Conservation (phyloP, 2,113 vertebrate genomes). For the Sturnira hondurensis region DNA sequence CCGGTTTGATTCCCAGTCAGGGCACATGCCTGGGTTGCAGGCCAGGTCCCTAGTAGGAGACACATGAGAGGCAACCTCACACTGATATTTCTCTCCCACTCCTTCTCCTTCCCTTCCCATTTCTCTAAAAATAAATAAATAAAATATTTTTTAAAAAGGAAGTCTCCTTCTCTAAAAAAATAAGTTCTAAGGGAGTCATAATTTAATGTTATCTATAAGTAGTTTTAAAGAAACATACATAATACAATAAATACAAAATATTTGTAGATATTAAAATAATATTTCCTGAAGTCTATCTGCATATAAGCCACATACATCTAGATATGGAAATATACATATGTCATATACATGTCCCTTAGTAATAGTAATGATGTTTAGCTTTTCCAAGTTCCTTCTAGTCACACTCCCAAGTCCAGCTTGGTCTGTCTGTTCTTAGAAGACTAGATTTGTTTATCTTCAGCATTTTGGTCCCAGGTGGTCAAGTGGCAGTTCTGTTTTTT, state of each 20-base stretch:
- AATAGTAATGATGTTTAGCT: neutral
- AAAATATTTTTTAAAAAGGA: no score
- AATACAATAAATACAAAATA: neutral
- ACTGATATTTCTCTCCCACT: no score
- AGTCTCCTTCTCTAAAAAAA: no score
- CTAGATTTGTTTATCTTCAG: neutral
- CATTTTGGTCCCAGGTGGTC: neutral
- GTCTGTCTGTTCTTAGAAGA: neutral
- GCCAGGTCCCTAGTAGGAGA: no score
- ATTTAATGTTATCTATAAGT: neutral
- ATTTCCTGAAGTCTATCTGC: neutral
- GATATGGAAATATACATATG: slow-evolving; percentile 12
- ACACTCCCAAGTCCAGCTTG: neutral
- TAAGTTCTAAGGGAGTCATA: neutral
- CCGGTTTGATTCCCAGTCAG: no score
- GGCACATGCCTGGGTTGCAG: no score
- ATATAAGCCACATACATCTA: neutral
- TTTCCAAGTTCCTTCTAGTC: neutral
- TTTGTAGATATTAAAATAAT: neutral
- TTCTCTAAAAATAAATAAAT: no score
- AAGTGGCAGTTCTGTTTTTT: neutral
- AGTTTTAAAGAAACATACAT: neutral
- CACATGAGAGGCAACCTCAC: no score
- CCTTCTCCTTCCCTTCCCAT: no score
- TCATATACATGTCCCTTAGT: neutral